These are phyloP conservation scores for Idaea biselata DNA, from an alignment of 2,888 invertebrate species.

Conservation along the genomic window DNA sequence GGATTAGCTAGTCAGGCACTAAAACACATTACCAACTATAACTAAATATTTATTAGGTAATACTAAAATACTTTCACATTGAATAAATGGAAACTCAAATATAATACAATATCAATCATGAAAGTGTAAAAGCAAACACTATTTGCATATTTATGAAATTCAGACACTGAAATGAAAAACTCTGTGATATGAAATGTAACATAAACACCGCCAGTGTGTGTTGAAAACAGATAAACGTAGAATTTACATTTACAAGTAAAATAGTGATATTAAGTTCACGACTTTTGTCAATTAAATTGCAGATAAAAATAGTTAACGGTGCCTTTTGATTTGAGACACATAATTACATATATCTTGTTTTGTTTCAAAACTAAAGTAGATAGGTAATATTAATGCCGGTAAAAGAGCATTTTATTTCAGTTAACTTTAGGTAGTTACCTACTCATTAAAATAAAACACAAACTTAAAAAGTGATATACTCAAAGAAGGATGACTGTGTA, in stretches of 20 bases:
- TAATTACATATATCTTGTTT: too few species aligned
- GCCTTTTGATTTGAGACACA: not conserved
- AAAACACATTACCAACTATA: not conserved
- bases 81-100: conserved; percentile 36
- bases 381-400: too few species aligned
- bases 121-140: conserved; percentile 42
- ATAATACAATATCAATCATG: conserved; percentile 37
- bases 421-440: too few species aligned
- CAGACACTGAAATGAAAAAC: conserved; percentile 21
- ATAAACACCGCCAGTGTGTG: conserved; percentile 3
- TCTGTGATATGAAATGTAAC: conserved; percentile 16
- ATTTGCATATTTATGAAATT: conserved; percentile 49
- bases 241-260: not conserved
- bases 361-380: too few species aligned
- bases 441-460: too few species aligned
- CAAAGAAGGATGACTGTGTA: too few species aligned
- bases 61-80: conserved; percentile 17
- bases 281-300: not conserved
- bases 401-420: too few species aligned
- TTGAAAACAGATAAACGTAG: not conserved
- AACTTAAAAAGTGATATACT: too few species aligned
- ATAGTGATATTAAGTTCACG: not conserved
- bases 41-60: not conserved
- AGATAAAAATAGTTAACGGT: not conserved
- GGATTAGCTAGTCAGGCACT: too few species aligned